Evolutionary conservation across 2,113 vertebrate genomes (phyloP).

Genomic region (Ictalurus punctatus): DNA sequence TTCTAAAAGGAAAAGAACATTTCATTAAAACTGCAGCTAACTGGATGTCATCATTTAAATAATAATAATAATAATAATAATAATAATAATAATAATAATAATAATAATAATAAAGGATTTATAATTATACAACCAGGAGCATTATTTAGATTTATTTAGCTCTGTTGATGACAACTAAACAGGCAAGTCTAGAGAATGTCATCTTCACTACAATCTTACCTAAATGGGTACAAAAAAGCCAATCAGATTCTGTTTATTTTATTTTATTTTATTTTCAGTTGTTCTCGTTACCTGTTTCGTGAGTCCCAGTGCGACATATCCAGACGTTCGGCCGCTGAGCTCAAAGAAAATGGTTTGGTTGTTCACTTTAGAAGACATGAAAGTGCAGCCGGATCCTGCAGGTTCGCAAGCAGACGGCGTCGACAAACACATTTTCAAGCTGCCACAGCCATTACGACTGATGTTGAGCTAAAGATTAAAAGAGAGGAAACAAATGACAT

Average conservation of each 20-base stretch:
- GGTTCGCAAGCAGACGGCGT: conserved; percentile 20
- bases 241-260: no score
- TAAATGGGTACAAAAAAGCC: no score
- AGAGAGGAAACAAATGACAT: background rate
- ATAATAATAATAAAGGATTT: no score
- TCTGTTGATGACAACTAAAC: no score
- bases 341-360: background rate
- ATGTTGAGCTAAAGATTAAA: background rate
- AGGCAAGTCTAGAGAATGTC: no score
- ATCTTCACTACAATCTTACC: no score
- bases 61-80: no score
- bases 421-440: background rate
- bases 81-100: no score
- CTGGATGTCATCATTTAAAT: background rate
- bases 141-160: no score
- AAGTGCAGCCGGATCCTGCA: conserved; percentile 44
- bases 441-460: conserved; percentile 22
- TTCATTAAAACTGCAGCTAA: background rate
- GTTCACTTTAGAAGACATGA: background rate
- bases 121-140: no score
- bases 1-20: background rate
- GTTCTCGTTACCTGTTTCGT: background rate
- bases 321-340: conserved; percentile 34
- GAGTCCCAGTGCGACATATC: conserved; percentile 20
- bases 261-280: no score